A percentile compares a stretch with the other conserved stretches of the same genome.
Conservation (phyloP, 1,140 invertebrate genomes). For the Anastatus disparis region DNA sequence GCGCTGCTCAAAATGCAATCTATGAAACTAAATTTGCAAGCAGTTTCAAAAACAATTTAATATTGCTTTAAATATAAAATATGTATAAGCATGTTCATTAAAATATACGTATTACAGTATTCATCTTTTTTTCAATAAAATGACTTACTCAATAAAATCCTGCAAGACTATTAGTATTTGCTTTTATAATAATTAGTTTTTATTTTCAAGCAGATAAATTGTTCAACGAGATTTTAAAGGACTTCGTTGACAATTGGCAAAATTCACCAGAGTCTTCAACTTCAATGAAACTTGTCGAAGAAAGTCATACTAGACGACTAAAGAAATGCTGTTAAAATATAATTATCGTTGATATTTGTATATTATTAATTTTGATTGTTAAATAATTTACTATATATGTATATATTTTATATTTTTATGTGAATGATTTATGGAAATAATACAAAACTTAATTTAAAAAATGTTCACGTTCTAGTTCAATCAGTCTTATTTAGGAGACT, state of each 20-base stretch:
- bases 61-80: too few species aligned
- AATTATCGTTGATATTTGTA: neutral
- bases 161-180: too few species aligned
- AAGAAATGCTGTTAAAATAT: constrained; percentile 3
- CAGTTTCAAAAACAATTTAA: too few species aligned
- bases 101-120: too few species aligned
- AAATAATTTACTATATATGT: neutral
- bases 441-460: constrained; percentile 6
- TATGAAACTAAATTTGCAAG: too few species aligned
- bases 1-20: too few species aligned
- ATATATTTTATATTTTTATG: too few species aligned
- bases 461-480: neutral
- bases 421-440: neutral
- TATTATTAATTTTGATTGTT: neutral
- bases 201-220: constrained; percentile 54
- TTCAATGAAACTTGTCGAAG: neutral
- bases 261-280: constrained; percentile 38
- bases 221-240: constrained; percentile 57
- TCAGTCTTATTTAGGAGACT: constrained; percentile 47
- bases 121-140: too few species aligned
- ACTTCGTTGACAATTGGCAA: constrained; percentile 47
- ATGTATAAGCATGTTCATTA: too few species aligned
- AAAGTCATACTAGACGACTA: neutral
- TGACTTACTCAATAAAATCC: too few species aligned
- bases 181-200: too few species aligned